Conservation (phyloP, 2,113 vertebrate genomes). For the human (Homo sapiens) region GRCh38 chr16:27782501-27783000, state of each 20-base stretch:
- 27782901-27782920: background rate
- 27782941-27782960: background rate
- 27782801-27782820: background rate
- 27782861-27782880: background rate
- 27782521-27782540: background rate
- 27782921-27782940: background rate
- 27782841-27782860: background rate
- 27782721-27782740: background rate
- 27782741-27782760: background rate
- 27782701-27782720: background rate
- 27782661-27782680: background rate
- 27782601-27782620: background rate
- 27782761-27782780: background rate
- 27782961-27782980: background rate
- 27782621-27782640: rapidly evolving
- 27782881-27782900: background rate
- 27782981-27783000: background rate
- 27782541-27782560: background rate
- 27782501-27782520: background rate
- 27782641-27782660: background rate
- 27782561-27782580: background rate
- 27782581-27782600: background rate
- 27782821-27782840: background rate
- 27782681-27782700: background rate
- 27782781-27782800: background rate